Evolutionary conservation across 2,888 invertebrate species (phyloP).

Genomic region (Papilio demoleus): DNA sequence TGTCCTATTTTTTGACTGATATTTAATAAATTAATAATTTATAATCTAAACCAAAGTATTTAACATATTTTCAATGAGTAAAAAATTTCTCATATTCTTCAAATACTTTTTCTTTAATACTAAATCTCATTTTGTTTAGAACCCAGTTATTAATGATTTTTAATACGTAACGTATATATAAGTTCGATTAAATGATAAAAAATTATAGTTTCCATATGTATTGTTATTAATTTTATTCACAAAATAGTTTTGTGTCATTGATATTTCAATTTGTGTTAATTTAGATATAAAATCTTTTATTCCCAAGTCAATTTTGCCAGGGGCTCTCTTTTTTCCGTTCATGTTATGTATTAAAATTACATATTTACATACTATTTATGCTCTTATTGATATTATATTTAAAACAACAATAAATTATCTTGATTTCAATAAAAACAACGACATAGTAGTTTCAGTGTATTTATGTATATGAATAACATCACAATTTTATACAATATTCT

Average conservation of each 20-base stretch:
- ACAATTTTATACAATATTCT: neutral
- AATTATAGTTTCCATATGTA: neutral
- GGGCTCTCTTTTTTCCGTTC: slow-evolving; percentile 3
- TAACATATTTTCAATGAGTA: neutral
- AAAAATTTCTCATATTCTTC: neutral
- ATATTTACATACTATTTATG: neutral
- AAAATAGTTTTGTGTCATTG: neutral
- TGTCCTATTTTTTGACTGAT: slow-evolving; percentile 37
- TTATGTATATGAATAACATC: neutral
- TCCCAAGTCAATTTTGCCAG: neutral
- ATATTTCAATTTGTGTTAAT: neutral
- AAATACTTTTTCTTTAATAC: slow-evolving; percentile 1
- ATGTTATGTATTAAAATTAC: neutral
- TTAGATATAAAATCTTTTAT: neutral
- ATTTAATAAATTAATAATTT: slow-evolving; percentile 30
- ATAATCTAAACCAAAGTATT: slow-evolving; percentile 11
- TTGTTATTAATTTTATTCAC: slow-evolving; percentile 8
- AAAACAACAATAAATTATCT: neutral
- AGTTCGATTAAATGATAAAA: neutral
- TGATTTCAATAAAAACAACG: neutral
- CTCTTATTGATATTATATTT: slow-evolving; percentile 4
- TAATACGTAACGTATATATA: neutral
- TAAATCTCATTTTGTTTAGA: slow-evolving; percentile 20
- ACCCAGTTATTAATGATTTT: neutral
- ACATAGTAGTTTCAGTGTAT: neutral